Evolutionary conservation across 1,140 invertebrate genomes (phyloP), one percentile per base, ranked within the genome.

Genomic region (Caenorhabditis remanei): DNA sequence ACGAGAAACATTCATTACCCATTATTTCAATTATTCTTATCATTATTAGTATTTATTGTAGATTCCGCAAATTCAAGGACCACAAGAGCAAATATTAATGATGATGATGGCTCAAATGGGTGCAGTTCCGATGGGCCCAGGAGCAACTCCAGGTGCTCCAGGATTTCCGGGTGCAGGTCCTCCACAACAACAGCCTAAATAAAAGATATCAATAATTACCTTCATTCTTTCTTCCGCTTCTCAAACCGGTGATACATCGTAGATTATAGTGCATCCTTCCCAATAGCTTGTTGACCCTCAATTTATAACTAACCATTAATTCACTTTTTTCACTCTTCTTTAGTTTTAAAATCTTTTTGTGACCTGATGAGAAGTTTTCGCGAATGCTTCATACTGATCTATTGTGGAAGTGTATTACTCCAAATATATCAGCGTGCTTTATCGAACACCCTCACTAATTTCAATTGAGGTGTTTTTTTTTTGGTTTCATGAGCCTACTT

Each of bases 41-140:
- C 5, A 21, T 21, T 65, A 9, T 19, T 46, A 46, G 7, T 46
- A 71, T 46, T n/a, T 32, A 3, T 71, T 46, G 19, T 46, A 79
- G 46, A n/a, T 50, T 2, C 46, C 71, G 3, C 65, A 71, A 71
- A 71, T 71, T 19, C 14, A 19, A 24, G n/a, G 14, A 53, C 46
- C 50, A 46, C 65, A n/a, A 46, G 71, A 79, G 16, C 50, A 53
- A 79, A 9, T 79, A 14, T 13, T 79, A n/a, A 50, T 48, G 46
- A 79, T 79, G 71, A 79, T 79, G 71, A 79, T 79, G 46, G 71
- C 46, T 46, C 13, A 32, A 32, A 32, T 79, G n/a, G 65, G 65
- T 11, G 50, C 13, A 16, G 46, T 71, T 13, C 65, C 65, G 0
- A 67, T 67, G 21, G 61, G 21, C 46, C 71, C 71, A 79, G 46